Evolutionary conservation across 2,113 vertebrate genomes (phyloP).

Genomic region (Zosterops borbonicus): DNA sequence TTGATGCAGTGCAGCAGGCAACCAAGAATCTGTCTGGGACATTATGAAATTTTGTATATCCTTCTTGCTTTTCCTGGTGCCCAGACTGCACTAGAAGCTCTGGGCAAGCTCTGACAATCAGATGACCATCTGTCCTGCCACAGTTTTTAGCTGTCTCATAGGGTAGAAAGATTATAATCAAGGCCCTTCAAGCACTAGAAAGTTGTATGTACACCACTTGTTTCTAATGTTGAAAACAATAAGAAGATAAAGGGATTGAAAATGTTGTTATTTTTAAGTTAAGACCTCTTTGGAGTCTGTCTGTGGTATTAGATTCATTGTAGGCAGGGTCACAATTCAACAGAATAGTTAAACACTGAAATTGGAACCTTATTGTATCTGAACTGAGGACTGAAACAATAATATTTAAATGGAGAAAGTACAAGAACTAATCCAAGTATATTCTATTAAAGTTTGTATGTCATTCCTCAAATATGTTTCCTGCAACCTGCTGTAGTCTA

Average conservation of each 20-base stretch:
- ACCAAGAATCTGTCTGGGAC: background rate
- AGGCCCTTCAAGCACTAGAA: background rate
- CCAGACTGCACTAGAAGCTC: background rate
- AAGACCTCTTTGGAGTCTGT: background rate
- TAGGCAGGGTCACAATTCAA: background rate
- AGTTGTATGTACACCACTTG: background rate
- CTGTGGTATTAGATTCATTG: background rate
- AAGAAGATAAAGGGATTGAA: background rate
- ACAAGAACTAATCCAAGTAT: background rate
- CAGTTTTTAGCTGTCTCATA: background rate
- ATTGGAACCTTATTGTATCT: background rate
- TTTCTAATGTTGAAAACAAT: background rate
- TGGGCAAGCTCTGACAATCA: background rate
- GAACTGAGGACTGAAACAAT: background rate
- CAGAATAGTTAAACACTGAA: background rate
- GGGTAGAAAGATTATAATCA: background rate
- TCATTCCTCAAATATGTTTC: constrained; percentile 19
- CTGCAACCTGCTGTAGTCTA: background rate
- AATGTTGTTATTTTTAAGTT: background rate
- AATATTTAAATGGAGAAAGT: background rate
- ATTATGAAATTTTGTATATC: background rate
- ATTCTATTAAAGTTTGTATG: background rate
- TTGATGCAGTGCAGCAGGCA: background rate
- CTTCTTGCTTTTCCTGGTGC: background rate
- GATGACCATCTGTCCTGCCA: background rate